phyloP scores from a whole-genome alignment of 2,113 vertebrate species.

The Strix uralensis region DNA sequence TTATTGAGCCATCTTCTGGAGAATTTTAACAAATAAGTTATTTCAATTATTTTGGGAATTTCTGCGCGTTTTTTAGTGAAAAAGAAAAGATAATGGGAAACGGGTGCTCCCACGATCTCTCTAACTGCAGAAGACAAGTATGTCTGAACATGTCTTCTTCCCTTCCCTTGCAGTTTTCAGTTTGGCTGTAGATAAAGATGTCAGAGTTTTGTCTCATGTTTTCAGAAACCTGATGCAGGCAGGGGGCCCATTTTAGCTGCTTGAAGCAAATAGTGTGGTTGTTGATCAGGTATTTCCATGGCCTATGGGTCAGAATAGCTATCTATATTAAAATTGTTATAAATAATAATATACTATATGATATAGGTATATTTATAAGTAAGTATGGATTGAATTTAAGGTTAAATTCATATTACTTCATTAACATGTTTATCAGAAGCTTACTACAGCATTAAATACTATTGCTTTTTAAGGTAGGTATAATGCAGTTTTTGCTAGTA shows the following conservation, averaged over 20 bases:
- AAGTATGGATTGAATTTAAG: not conserved
- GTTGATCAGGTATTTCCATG: not conserved
- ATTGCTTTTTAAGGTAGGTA: not conserved
- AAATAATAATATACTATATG: not conserved
- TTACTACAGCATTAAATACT: not conserved
- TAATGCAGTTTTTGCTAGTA: not conserved
- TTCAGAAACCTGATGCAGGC: not conserved
- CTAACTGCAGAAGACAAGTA: not conserved
- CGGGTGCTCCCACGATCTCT: not conserved
- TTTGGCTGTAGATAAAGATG: not conserved
- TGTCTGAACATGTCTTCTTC: not conserved
- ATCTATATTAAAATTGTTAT: not conserved
- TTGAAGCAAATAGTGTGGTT: not conserved
- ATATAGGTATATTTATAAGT: not conserved
- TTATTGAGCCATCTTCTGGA: not conserved
- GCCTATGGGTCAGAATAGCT: not conserved
- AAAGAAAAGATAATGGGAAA: not conserved
- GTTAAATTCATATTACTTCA: not conserved
- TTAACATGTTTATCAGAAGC: not conserved
- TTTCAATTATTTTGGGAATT: not conserved
- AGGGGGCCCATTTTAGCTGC: not conserved
- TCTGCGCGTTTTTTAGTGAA: rapidly evolving
- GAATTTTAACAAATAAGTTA: not conserved
- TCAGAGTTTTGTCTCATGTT: not conserved
- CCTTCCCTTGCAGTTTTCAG: not conserved